A percentile compares a stretch with the other conserved stretches of the same genome.
Conservation (phyloP, 2,113 vertebrate genomes). For the Castor canadensis region DNA sequence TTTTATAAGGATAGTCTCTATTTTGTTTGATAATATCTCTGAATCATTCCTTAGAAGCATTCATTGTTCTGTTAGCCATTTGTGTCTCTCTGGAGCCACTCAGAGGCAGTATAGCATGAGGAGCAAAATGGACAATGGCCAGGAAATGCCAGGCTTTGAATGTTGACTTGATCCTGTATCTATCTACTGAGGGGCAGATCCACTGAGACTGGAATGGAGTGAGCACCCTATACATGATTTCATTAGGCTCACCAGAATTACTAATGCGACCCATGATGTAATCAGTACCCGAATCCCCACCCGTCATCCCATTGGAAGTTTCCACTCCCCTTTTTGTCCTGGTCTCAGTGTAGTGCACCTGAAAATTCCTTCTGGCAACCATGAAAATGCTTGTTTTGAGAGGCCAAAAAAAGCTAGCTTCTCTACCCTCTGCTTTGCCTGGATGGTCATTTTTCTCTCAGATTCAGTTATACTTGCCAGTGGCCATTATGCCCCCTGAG, state of each 20-base stretch:
- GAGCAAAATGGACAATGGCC: neutral
- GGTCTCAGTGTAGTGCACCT: neutral
- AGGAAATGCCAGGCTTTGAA: neutral
- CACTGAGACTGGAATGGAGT: neutral
- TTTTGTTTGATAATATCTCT: neutral
- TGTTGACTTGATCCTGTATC: neutral
- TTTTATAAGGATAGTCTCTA: neutral
- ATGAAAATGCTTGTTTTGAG: neutral
- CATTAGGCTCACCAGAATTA: neutral
- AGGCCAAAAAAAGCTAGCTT: neutral
- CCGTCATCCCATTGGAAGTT: neutral
- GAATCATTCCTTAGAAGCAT: neutral
- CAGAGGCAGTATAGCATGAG: neutral
- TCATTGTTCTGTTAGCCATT: neutral
- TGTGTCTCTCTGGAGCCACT: neutral
- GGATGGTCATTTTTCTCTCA: neutral
- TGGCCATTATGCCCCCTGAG: neutral
- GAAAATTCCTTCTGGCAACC: neutral
- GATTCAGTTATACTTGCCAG: neutral
- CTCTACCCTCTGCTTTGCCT: neutral
- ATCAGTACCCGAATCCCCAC: fast-evolving
- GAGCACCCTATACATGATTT: neutral
- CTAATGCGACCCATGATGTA: neutral
- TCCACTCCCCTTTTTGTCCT: neutral
- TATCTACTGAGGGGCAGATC: neutral